Percentiles rank a stretch among this genome's conserved stretches.
These are phyloP conservation scores for Nanorana parkeri DNA, from an alignment of 2,113 vertebrate genomes.

Conservation along the genomic window DNA sequence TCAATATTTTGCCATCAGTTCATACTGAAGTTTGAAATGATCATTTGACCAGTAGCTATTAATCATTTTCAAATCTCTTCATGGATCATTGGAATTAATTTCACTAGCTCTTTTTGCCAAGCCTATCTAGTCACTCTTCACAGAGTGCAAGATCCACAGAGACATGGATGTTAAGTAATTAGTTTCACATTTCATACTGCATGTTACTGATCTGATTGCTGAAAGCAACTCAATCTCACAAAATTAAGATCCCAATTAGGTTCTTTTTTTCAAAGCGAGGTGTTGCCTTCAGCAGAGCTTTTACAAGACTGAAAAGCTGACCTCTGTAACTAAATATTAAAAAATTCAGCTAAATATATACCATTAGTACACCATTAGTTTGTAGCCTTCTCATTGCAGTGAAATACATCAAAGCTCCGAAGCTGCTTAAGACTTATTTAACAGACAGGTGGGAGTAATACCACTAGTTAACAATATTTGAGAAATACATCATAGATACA, in stretches of 20 bases:
- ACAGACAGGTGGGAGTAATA: no score
- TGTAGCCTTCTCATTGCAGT: no score
- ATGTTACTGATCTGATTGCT: conserved; percentile 48
- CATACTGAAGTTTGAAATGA: not conserved
- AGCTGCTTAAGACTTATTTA: no score
- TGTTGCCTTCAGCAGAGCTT: conserved; percentile 11
- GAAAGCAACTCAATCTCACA: conserved; percentile 8
- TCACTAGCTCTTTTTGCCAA: conserved; percentile 40
- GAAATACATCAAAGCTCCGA: no score
- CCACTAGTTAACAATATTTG: no score
- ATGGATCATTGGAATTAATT: not conserved
- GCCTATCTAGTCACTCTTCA: not conserved
- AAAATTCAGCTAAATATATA: no score
- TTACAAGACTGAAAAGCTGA: not conserved
- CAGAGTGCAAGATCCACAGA: not conserved
- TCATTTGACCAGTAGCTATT: not conserved
- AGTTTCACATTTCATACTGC: conserved; percentile 57
- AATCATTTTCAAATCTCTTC: conserved; percentile 29
- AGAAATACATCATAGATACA: no score
- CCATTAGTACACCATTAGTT: no score
- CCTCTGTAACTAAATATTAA: not conserved
- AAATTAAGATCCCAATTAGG: conserved; percentile 45
- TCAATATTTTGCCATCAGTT: not conserved
- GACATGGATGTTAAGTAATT: conserved; percentile 57
- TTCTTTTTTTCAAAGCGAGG: not conserved